Base-by-base conservation (phyloP, 2,888 invertebrate species). In the Cylloceria caligata region DNA sequence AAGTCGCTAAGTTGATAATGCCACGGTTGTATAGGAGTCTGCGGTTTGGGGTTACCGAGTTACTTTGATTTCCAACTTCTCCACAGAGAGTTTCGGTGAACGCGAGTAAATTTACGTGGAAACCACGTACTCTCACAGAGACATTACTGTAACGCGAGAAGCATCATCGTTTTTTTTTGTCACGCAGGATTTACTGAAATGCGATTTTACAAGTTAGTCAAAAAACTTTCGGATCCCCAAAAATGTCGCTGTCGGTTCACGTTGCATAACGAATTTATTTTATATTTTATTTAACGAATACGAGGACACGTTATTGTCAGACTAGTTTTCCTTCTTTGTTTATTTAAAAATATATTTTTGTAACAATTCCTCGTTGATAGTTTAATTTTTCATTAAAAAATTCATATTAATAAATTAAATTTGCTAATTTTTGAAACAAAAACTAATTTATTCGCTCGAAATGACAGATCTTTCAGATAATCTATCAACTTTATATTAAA, bases 51-150 rank as follows among this genome's bases (percentile, higher is more conserved):
- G 74, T 78, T 68, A 73, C 69, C 73, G 13, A 68, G 73, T 74
- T n/a, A 78, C 77, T 78, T 78, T 78, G 81, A 81, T 81, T 81
- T 68, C 68, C 52, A 57, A 77, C 62, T 77, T 73, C n/a, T 42
- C 64, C 30, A 74, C 45, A 30, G 34, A 62, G 68, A 47, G 60
- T 47, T 60, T 39, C 71, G 24, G 27, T 7, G 16, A 71, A 27
- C 60, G 49, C 42, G 49, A 52, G n/a, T 6, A 9, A 24, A 42
- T 55, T 42, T 55, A 67, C 21, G 64, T 55, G 78, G 45, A 52
- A 62, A 30, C 64, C 49, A 65, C 39, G 57, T 49, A 34, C 69
- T 55, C 24, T 34, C 60, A 49, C 49, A 30, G 49, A 71, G 39
- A 19, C 71, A 67, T 68, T 55, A 39, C 19, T 42, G 68, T 81